Evolutionary conservation across 2,888 invertebrate species (phyloP), one percentile per base, ranked within the genome.

Genomic region (Lamellibrachia columna): DNA sequence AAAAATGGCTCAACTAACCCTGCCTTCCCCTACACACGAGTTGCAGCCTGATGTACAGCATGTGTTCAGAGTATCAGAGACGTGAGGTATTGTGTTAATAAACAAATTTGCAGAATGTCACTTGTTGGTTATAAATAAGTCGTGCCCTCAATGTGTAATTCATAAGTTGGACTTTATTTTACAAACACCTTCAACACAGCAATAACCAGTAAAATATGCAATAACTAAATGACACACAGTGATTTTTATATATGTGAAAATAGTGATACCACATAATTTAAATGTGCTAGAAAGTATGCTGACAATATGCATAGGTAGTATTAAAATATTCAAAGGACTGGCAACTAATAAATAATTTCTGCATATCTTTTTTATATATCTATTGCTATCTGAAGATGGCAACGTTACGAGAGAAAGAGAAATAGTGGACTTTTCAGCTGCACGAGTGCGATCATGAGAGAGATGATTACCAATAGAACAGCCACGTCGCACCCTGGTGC

Each of bases 151-250:
- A 15, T 15, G 75, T 15, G 15, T 75, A 75, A 15, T 75, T 75
- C 22, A 75, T 75, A 75, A 75, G 75, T 75, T 75, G 75, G 75
- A 75, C 75, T 75, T 75, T 75, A 75, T 75, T 75, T 75, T 75
- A 75, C 75, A 75, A 75, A 75, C 75, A 75, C 22, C 22, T 75
- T 75, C 22, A 75, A 75, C 22, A 22, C 22, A 75, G 75, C 75
- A 75, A 75, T 22, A 75, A 75, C 75, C 22, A 75, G n/a, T 75
- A 22, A 75, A 75, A 75, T 15, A 75, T 75, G 75, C 3, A 75
- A 75, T 75, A 75, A 75, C 75, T 75, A 75, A 40, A 75, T 75
- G 75, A 75, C 75, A 75, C 4, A 75, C 22, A 22, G 75, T 22
- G 22, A 75, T 15, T 75, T 75, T 75, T 75, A 75, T n/a, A 75